These are phyloP conservation scores for Pyxicephalus adspersus DNA, from an alignment of 2,113 vertebrate genomes.

Conservation along the genomic window DNA sequence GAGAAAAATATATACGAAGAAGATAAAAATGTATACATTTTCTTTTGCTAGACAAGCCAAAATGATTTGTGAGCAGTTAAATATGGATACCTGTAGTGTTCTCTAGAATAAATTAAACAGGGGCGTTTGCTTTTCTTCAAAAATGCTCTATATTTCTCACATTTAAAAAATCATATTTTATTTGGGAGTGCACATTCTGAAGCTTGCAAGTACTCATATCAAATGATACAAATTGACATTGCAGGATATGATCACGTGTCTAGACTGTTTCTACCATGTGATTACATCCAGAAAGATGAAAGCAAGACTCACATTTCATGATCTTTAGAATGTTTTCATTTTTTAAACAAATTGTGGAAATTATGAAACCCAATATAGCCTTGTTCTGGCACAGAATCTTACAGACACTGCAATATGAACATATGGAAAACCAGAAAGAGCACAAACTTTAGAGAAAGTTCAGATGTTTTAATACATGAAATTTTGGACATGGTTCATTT, in stretches of 20 bases:
- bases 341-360: slow-evolving; percentile 49
- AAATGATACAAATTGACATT: neutral
- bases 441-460: neutral
- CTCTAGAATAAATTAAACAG: slow-evolving; percentile 5
- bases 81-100: neutral
- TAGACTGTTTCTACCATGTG: slow-evolving; percentile 15
- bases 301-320: slow-evolving; percentile 28
- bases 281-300: slow-evolving; percentile 45
- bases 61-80: no score
- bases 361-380: slow-evolving; percentile 35
- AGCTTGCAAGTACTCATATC: slow-evolving; percentile 40
- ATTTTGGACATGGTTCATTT: no score
- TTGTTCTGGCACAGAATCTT: slow-evolving; percentile 13
- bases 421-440: neutral
- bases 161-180: slow-evolving; percentile 42
- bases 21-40: no score
- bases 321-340: slow-evolving; percentile 39
- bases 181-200: slow-evolving; percentile 14
- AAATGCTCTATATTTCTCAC: neutral
- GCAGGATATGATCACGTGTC: neutral
- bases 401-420: neutral
- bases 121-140: slow-evolving; percentile 26
- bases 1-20: no score
- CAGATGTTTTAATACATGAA: neutral
- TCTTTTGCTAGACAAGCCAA: no score